These are phyloP conservation scores for Parnassius apollo DNA, from an alignment of 2,888 invertebrate species.

Conservation along the genomic window DNA sequence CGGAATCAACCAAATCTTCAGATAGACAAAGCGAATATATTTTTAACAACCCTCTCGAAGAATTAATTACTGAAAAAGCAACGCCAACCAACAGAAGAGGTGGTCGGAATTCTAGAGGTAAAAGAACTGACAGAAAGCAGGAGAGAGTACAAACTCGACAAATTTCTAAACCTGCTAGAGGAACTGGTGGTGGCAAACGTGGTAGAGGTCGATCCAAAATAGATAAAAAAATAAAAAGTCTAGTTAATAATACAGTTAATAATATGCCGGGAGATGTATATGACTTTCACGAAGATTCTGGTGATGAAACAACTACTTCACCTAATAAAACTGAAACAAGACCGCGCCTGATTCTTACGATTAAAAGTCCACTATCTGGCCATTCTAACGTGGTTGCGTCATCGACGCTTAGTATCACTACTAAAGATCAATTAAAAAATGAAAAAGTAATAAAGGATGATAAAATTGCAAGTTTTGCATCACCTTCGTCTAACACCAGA, in stretches of 20 bases:
- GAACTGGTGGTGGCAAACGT: slow-evolving; percentile 58
- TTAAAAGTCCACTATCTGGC: slow-evolving; percentile 85
- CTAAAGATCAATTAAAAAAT: slow-evolving; percentile 59
- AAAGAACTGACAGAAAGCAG: slow-evolving; percentile 57
- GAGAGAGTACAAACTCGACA: slow-evolving; percentile 73
- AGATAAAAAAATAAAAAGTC: slow-evolving; percentile 75
- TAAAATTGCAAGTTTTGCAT: slow-evolving; percentile 82
- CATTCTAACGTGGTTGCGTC: slow-evolving; percentile 62
- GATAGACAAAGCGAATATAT: slow-evolving; percentile 36
- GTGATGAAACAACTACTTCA: slow-evolving; percentile 84
- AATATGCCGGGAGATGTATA: slow-evolving; percentile 89
- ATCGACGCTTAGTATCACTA: slow-evolving; percentile 63
- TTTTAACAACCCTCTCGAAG: slow-evolving; percentile 39
- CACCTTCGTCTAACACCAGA: slow-evolving; percentile 85
- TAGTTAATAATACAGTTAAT: slow-evolving; percentile 75
- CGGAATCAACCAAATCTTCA: slow-evolving; percentile 27
- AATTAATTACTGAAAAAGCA: slow-evolving; percentile 39
- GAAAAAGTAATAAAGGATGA: slow-evolving; percentile 66
- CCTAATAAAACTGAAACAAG: slow-evolving; percentile 78
- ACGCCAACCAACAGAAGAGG: slow-evolving; percentile 55
- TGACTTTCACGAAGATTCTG: slow-evolving; percentile 94
- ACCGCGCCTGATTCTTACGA: slow-evolving; percentile 89
- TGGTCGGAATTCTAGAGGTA: slow-evolving; percentile 68
- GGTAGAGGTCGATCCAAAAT: slow-evolving; percentile 76
- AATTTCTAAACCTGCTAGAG: slow-evolving; percentile 66